Evolutionary conservation across 2,797 vertebrate genomes (phyloP), one percentile per base, ranked within the genome.

Genomic region (Sylvilagus floridanus): DNA sequence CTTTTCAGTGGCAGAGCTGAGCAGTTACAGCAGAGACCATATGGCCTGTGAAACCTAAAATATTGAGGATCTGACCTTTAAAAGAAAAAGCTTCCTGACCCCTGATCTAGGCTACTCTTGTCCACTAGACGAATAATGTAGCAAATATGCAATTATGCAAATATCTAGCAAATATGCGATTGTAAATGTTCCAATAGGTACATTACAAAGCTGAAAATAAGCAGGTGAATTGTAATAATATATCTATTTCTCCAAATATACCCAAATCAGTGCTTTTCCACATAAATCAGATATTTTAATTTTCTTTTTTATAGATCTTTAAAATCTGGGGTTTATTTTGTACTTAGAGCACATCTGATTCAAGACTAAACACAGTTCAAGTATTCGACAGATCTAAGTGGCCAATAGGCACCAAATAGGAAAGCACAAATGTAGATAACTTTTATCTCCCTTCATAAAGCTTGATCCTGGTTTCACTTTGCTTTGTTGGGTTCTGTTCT

Each of bases 331-430:
- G 13, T 62, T 60, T 66, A 57, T 75, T 93, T 84, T 77, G 89
- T 32, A n/a, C 84, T 75, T 69, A n/a, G 0, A 54, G 37, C 85
- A 94, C 52, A 76, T 85, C 52, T 84, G 52, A 84, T 71, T 94
- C 77, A 81, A 90, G 81, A 77, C 78, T 88, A 82, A 72, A 66
- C 90, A 81, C 72, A 86, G 79, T 81, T 79, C 72, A 57, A 84
- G 47, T 84, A 54, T 66, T 93, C 72, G 50, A 47, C 24, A 81
- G 32, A 84, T 66, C 32, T 83, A 24, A 86, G 68, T 83, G 54
- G 19, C 47, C 63, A 2, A 9, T 77, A 37, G 71, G 28, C 75
- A 65, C 35, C 50, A 9, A 7, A 65, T 7, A 91, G 76, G 57
- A 78, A 75, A 93, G 81, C 21, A 93, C 83, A 88, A 75, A 54